These are phyloP conservation scores for Gobius niger DNA, from an alignment of 2,113 vertebrate genomes.

Conservation along the genomic window DNA sequence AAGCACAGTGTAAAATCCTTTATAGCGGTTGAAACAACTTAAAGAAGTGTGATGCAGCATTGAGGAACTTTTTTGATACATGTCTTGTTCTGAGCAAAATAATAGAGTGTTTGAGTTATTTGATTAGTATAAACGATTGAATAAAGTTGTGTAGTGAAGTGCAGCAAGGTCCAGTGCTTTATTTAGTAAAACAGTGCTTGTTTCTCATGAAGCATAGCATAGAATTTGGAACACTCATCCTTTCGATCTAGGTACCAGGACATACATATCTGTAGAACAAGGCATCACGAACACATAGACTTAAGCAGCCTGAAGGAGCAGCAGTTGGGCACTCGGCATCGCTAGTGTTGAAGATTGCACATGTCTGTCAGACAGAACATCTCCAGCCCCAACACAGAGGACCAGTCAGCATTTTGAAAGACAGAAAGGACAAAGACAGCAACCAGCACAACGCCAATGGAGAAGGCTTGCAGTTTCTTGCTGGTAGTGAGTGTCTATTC, in stretches of 20 bases:
- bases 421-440: constrained; percentile 90
- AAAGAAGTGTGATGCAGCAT: constrained; percentile 65
- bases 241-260: constrained; percentile 15
- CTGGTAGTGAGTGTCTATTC: constrained; percentile 88
- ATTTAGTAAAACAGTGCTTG: constrained; percentile 73
- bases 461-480: constrained; percentile 89
- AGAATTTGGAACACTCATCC: constrained; percentile 32
- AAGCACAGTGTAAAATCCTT: constrained; percentile 72
- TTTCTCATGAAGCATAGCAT: constrained; percentile 56
- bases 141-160: constrained; percentile 82
- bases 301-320: constrained; percentile 73
- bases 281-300: constrained; percentile 34
- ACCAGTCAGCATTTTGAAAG: constrained; percentile 91
- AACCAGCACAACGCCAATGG: constrained; percentile 86
- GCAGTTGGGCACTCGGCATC: constrained; percentile 82
- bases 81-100: constrained; percentile 66
- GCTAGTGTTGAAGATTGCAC: constrained; percentile 89
- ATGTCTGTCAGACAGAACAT: constrained; percentile 91
- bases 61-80: constrained; percentile 63
- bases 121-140: constrained; percentile 73
- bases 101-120: constrained; percentile 76
- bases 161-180: constrained; percentile 74
- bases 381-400: constrained; percentile 91
- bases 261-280: constrained; percentile 54
- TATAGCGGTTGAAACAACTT: constrained; percentile 62